Percentiles rank a stretch among this genome's conserved stretches.
These are phyloP conservation scores for Coelopa pilipes DNA, from an alignment of 2,888 invertebrate genomes.

Conservation along the genomic window DNA sequence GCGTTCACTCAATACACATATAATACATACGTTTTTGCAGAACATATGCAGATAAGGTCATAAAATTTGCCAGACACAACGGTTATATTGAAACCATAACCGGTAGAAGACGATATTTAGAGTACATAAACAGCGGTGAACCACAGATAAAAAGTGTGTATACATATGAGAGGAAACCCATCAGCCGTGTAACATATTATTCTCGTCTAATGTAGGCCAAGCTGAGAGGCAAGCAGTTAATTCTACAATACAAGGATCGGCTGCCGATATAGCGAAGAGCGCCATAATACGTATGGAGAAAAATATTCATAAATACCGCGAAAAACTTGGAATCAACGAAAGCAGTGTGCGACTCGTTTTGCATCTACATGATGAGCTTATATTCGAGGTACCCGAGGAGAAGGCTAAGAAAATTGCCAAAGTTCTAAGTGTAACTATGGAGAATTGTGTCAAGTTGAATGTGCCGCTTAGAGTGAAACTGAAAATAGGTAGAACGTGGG, in stretches of 20 bases:
- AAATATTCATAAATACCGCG: constrained; percentile 66
- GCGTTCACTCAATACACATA: not conserved
- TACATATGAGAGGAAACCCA: not conserved
- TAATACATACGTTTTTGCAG: constrained; percentile 44
- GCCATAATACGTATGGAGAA: constrained; percentile 86
- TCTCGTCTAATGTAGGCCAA: constrained; percentile 70
- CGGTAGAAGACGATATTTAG: constrained; percentile 82
- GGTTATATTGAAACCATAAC: constrained; percentile 88
- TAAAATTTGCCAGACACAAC: constrained; percentile 74
- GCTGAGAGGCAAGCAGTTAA: constrained; percentile 97
- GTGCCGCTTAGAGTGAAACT: constrained; percentile 91
- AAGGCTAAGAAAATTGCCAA: constrained; percentile 71
- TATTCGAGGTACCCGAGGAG: constrained; percentile 83
- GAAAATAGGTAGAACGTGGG: constrained; percentile 86
- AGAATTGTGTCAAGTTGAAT: constrained; percentile 75
- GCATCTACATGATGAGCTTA: constrained; percentile 95
- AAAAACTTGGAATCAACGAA: constrained; percentile 53
- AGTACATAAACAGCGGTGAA: constrained; percentile 76
- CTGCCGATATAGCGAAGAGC: constrained; percentile 93
- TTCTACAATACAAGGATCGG: constrained; percentile 95
- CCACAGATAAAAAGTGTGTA: constrained; percentile 72
- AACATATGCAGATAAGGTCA: constrained; percentile 60
- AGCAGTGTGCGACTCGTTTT: constrained; percentile 77
- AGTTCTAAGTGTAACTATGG: constrained; percentile 83
- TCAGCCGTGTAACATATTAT: not conserved